Conservation (phyloP, 2,888 invertebrate genomes). For the Plutella xylostella region DNA sequence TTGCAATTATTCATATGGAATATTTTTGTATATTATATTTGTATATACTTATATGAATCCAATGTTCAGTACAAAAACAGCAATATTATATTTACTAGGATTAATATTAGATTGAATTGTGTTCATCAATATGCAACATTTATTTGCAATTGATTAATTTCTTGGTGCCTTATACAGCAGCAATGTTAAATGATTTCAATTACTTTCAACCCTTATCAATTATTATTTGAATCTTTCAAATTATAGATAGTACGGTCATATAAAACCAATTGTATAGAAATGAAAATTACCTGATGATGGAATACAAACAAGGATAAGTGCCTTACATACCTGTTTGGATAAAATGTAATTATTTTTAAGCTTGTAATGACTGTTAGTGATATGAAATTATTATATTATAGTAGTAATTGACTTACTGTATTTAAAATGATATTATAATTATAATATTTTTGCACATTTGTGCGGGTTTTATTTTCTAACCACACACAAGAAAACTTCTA, state of each 20-base stretch:
- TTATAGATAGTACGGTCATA: neutral
- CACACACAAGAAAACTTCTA: too few relatives aligned
- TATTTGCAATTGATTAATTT: slow-evolving; percentile 25
- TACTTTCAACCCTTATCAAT: too few relatives aligned
- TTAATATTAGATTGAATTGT: slow-evolving; percentile 6
- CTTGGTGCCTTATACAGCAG: slow-evolving; percentile 39
- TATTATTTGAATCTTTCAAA: too few relatives aligned
- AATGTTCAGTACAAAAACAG: slow-evolving; percentile 8
- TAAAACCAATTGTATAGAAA: neutral
- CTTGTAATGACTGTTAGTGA: slow-evolving; percentile 53
- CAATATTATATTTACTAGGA: slow-evolving; percentile 6
- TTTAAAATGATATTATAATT: slow-evolving; percentile 51
- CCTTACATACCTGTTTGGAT: slow-evolving; percentile 50
- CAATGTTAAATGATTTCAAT: too few relatives aligned
- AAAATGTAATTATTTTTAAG: slow-evolving; percentile 36
- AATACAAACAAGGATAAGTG: slow-evolving; percentile 52
- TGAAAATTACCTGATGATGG: slow-evolving; percentile 16
- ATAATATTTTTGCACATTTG: slow-evolving; percentile 57
- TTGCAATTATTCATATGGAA: slow-evolving; percentile 10
- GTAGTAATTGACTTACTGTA: slow-evolving; percentile 36
- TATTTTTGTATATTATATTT: slow-evolving; percentile 7
- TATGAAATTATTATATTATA: slow-evolving; percentile 45
- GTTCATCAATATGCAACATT: slow-evolving; percentile 4
- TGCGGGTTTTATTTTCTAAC: slow-evolving; percentile 8
- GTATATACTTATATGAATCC: slow-evolving; percentile 7